Percentiles rank a stretch among this genome's conserved stretches.
These are phyloP conservation scores for Cladopsammia gracilis DNA, from an alignment of 64 coral and sea anemone species.

Conservation along the genomic window DNA sequence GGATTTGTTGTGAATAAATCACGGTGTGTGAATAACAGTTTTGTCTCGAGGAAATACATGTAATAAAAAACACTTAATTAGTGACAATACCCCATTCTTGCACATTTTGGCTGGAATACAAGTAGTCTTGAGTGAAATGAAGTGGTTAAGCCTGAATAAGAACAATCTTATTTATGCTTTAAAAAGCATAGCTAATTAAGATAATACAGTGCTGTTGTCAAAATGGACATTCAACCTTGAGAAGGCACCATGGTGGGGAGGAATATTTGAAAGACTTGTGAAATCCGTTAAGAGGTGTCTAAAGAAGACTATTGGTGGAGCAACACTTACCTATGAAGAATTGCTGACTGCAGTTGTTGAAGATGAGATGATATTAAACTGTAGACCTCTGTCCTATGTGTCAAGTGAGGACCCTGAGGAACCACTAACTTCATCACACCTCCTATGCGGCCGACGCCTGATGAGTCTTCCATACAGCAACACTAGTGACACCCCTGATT, in stretches of 20 bases:
- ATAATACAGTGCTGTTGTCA: too few relatives aligned
- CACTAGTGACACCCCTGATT: neutral
- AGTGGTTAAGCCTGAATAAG: too few relatives aligned
- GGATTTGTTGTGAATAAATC: too few relatives aligned
- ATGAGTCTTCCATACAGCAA: neutral
- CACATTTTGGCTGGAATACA: too few relatives aligned
- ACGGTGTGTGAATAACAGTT: too few relatives aligned
- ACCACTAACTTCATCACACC: neutral
- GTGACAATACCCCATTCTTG: too few relatives aligned
- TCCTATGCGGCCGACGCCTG: neutral
- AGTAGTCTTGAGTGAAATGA: too few relatives aligned
- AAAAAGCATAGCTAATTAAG: too few relatives aligned
- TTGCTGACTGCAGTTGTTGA: slow-evolving; percentile 20
- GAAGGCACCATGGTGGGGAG: slow-evolving; percentile 33
- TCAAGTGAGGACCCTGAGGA: neutral
- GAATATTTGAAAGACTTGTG: neutral
- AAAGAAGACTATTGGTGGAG: slow-evolving; percentile 17
- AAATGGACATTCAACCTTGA: slow-evolving; percentile 37
- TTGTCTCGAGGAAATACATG: too few relatives aligned
- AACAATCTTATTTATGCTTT: too few relatives aligned
- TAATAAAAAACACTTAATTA: too few relatives aligned
- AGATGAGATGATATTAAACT: slow-evolving; percentile 17
- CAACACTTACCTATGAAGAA: slow-evolving; percentile 29
- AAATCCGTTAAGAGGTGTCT: slow-evolving; percentile 15
- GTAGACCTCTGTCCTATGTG: neutral